Conservation (phyloP, 1,140 invertebrate genomes). For the Leptinotarsa defecta region DNA sequence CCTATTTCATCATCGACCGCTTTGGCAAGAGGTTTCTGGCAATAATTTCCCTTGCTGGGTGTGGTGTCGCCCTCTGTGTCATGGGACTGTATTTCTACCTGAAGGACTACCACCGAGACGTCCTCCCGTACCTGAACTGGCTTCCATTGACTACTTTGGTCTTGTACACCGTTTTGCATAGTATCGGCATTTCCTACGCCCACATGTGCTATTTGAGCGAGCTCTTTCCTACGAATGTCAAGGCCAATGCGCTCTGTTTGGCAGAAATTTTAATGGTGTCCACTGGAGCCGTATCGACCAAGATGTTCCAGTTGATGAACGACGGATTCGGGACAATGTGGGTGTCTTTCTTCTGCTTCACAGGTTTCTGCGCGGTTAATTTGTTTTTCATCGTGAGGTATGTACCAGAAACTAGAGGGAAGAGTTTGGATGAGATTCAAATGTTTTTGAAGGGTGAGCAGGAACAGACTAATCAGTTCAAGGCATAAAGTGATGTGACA, state of each 20-base stretch:
- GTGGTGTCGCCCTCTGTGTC: neutral
- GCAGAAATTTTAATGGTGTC: neutral
- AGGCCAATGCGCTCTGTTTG: constrained; percentile 8
- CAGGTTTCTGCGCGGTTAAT: neutral
- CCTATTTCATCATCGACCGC: constrained; percentile 23
- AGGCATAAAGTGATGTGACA: too few relatives aligned
- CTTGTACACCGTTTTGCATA: neutral
- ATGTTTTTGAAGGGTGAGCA: constrained; percentile 44
- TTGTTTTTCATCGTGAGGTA: constrained; percentile 7
- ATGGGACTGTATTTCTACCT: constrained; percentile 9
- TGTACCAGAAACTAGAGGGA: constrained; percentile 23
- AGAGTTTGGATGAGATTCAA: constrained; percentile 20
- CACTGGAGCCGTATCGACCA: neutral
- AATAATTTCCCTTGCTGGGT: neutral
- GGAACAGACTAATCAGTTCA: too few relatives aligned
- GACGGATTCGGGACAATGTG: neutral
- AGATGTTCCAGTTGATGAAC: neutral
- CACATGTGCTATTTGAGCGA: constrained; percentile 6
- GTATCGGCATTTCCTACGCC: constrained; percentile 5
- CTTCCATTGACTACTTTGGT: neutral
- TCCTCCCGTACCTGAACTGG: constrained; percentile 34
- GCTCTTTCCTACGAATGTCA: constrained; percentile 19
- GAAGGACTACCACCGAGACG: constrained; percentile 44
- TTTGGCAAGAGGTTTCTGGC: constrained; percentile 9
- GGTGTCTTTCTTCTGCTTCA: constrained; percentile 11